Base-by-base conservation (phyloP, 2,113 vertebrate species). In the Peromyscus polionotus region DNA sequence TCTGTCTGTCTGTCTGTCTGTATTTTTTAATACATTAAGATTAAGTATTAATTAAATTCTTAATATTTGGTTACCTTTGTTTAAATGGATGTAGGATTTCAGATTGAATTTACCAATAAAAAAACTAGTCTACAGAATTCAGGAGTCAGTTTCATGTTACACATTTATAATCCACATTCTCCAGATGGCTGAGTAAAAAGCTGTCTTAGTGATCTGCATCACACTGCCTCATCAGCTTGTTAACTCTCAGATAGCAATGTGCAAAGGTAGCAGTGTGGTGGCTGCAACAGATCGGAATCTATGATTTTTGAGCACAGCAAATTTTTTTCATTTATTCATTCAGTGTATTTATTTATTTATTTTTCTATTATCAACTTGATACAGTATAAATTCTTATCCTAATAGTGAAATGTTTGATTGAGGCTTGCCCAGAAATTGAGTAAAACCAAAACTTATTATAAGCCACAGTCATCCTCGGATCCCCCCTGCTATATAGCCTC, bases 221-320 rank as follows among this genome's bases (percentile, higher is more conserved):
- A 85, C 98, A 97, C 96, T 96, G 94, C 65, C 95, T 98, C 97
- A 97, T 97, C 98, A 96, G 88, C 97, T 98, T 97, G 93, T 97
- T 98, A 93, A 97, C 95, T 77, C 54, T 85, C 95, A 90, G 95
- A 97, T 91, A 90, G 92, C 89, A 96, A 68, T 63, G 92, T 85
- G 97, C 94, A 94, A 95, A 98, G 98, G 98, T 98, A 98, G 98
- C 97, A 98, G 92, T 98, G 33, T 91, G 75, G 73, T 92, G 17
- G 20, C 92, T n/a, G 95, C 45, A 73, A 91, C 92, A 72, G 96
- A 84, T 90, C 81, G 65, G 97, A 84, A 93, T 91, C 65, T 93
- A 61, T 93, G 90, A 97, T 92, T 54, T 54, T 54, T 54, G 54
- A 54, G 54, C 54, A 14, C 11, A 14, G 45, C 45, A 48, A 48